These are phyloP conservation scores for Mellivora capensis DNA, from an alignment of 2,113 vertebrate genomes.

Conservation along the genomic window DNA sequence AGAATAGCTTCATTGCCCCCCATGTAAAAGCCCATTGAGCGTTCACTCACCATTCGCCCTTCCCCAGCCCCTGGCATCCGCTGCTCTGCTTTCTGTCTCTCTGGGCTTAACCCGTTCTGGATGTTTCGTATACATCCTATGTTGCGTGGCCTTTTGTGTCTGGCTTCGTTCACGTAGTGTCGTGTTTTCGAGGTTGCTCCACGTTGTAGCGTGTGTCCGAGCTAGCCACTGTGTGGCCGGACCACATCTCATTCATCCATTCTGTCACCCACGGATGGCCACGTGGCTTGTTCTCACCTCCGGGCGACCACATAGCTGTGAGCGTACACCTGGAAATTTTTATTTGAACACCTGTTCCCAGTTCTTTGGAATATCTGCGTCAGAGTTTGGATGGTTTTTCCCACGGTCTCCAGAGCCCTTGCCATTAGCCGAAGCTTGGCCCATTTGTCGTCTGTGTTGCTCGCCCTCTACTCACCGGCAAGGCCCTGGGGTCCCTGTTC, in stretches of 20 bases:
- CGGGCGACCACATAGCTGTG: neutral
- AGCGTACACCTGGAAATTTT: neutral
- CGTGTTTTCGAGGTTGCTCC: neutral
- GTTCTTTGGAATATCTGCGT: neutral
- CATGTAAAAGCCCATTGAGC: neutral
- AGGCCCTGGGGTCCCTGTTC: neutral
- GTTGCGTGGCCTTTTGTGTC: rapidly evolving
- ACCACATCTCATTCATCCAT: neutral
- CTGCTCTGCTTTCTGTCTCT: neutral
- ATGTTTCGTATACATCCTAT: rapidly evolving
- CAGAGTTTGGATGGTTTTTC: neutral
- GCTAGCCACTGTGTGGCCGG: neutral
- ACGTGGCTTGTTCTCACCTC: neutral
- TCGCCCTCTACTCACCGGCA: neutral
- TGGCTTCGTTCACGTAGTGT: neutral
- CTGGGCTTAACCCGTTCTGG: rapidly evolving
- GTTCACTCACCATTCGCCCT: neutral
- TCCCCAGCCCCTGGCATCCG: neutral
- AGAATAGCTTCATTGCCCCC: neutral
- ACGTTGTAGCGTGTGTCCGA: neutral
- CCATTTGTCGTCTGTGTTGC: neutral
- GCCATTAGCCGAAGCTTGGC: neutral
- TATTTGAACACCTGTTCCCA: neutral
- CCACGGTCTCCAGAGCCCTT: neutral
- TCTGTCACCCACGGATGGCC: neutral